Conservation (phyloP, 2,113 vertebrate genomes). For the Carassius carassius region DNA sequence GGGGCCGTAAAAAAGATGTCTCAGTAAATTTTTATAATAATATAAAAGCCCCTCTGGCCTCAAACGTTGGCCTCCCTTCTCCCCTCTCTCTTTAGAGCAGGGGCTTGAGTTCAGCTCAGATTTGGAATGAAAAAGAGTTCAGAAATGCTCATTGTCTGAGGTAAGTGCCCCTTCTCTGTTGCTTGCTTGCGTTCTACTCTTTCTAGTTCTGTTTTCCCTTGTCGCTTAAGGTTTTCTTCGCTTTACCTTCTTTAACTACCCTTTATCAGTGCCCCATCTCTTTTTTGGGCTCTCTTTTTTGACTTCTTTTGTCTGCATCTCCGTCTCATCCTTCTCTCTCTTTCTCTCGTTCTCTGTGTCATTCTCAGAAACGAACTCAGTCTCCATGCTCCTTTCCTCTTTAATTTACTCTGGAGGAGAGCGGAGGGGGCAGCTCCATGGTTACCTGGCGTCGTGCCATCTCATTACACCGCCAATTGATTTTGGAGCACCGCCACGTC, state of each 20-base stretch:
- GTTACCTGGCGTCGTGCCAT: slow-evolving; percentile 81
- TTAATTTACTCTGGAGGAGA: slow-evolving; percentile 72
- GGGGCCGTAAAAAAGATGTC: slow-evolving; percentile 41
- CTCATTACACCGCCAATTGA: slow-evolving; percentile 85
- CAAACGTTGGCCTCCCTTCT: slow-evolving; percentile 52
- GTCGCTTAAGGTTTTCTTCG: background rate
- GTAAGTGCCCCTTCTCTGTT: slow-evolving; percentile 45
- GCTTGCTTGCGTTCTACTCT: background rate
- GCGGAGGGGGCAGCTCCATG: slow-evolving; percentile 77
- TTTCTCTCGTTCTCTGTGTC: background rate
- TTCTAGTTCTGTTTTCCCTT: slow-evolving; percentile 19
- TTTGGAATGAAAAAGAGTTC: slow-evolving; percentile 54
- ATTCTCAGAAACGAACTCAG: slow-evolving; percentile 39
- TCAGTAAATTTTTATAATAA: slow-evolving; percentile 51
- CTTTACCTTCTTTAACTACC: slow-evolving; percentile 1
- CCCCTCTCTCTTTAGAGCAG: slow-evolving; percentile 53
- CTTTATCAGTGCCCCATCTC: slow-evolving; percentile 7
- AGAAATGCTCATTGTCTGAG: slow-evolving; percentile 39
- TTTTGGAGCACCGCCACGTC: slow-evolving; percentile 80
- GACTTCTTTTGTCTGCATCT: slow-evolving; percentile 27
- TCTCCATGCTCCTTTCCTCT: slow-evolving; percentile 53
- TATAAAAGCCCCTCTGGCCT: slow-evolving; percentile 48
- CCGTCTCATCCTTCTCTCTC: slow-evolving; percentile 16
- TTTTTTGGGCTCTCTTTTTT: slow-evolving; percentile 16
- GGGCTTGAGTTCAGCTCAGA: slow-evolving; percentile 62